Conservation (phyloP, 30 jellyfish, hydroid and myxozoan species). For the Chrysaora quinquecirrha region DNA sequence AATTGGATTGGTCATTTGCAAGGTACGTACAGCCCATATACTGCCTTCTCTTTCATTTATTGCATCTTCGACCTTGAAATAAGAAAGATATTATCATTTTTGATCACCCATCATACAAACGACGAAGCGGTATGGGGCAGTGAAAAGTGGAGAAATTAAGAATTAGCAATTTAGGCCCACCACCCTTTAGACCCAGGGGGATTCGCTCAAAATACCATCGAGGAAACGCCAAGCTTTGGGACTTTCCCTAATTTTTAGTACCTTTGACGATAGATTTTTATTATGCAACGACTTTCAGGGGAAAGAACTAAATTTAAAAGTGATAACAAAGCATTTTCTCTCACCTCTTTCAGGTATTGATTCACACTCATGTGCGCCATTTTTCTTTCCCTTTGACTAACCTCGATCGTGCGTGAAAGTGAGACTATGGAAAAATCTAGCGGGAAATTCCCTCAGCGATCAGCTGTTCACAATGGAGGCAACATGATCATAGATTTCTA, state of each 20-base stretch:
- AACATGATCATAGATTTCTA: too few species aligned
- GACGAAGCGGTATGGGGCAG: too few species aligned
- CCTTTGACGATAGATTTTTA: not conserved
- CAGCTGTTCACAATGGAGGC: too few species aligned
- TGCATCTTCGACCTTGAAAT: slow-evolving; percentile 71
- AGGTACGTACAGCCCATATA: slow-evolving; percentile 81
- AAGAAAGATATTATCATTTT: too few species aligned
- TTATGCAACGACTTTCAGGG: not conserved
- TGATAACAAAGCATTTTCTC: not conserved
- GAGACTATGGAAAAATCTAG: not conserved
- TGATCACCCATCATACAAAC: too few species aligned
- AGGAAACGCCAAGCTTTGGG: not conserved
- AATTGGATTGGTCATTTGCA: too few species aligned
- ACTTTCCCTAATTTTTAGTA: not conserved
- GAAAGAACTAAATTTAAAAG: not conserved
- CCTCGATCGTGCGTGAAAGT: slow-evolving; percentile 22
- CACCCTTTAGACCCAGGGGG: too few species aligned
- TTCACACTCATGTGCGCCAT: slow-evolving; percentile 71
- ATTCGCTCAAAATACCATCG: too few species aligned
- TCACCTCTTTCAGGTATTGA: slow-evolving; percentile 48
- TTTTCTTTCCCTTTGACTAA: not conserved
- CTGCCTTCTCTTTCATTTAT: slow-evolving; percentile 72
- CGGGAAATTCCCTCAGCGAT: slow-evolving; percentile 64
- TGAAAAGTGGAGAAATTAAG: too few species aligned
- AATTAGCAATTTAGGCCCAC: too few species aligned